Evolutionary conservation across 2,888 invertebrate genomes (phyloP), one percentile per base, ranked within the genome.

Genomic region (Diarsia mendica): DNA sequence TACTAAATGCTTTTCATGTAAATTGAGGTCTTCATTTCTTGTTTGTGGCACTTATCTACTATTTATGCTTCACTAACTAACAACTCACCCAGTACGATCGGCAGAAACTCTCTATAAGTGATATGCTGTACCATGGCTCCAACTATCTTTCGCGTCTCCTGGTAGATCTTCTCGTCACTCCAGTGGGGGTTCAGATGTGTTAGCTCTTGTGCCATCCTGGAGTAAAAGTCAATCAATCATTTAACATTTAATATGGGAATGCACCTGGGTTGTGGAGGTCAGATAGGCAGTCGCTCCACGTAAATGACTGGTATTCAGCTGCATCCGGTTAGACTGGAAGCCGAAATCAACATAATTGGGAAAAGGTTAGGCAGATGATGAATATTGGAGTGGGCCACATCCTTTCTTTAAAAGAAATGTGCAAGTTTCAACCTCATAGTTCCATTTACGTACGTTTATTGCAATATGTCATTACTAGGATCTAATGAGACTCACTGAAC

Each of bases 131-230:
- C 95, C 91, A 98, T 97, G 20, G 98, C 98, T 0, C 97, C 98
- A 6, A 99, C 97, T 68, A 99, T 98, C 86, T 98, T 97, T 39
- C 99, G 96, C 0, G 98, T 97, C 93, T 99, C 99, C 89, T 98
- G 98, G 91, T 98, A 99, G 18, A 98, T 95, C 90, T 98, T 98
- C 90, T 99, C 99, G 90, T 99, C 99, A 88, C 97, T 98, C 99
- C 99, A 99, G 88, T 98, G 98, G 0, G 97, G 97, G 95, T 99
- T 99, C 60, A 98, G 90, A 66, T 97, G 97, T 9, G 97, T 97
- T 60, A 99, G 92, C 86, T 97, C 97, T 83, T 97, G 96, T 2
- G 98, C 98, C 86, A 99, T 97, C 79, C 98, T 97, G 91, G 8
- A 44, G 15, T 44, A 44, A 13, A 44, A 0, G 9, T 0, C 18